Conservation (phyloP, 2,888 invertebrate species). For the Drosophila koepferae region DNA sequence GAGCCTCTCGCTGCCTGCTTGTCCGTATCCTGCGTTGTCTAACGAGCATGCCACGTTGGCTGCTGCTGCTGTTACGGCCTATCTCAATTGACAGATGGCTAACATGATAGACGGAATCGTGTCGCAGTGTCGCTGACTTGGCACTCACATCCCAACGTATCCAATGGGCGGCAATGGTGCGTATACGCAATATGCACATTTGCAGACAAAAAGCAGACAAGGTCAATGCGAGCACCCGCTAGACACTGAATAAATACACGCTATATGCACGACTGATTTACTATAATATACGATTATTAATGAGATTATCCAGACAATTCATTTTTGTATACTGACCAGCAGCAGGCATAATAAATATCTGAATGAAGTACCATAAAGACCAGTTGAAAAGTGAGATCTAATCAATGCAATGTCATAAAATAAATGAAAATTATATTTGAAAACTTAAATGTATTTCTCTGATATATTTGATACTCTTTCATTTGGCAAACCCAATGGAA, state of each 20-base stretch:
- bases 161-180: constrained; percentile 18
- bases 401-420: background rate
- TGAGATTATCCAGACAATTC: background rate
- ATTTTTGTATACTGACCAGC: background rate
- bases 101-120: constrained; percentile 68
- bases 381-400: too few species aligned
- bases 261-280: background rate
- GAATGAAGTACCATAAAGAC: background rate
- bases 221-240: constrained; percentile 14
- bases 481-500: background rate
- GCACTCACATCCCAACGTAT: constrained; percentile 21
- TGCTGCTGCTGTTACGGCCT: constrained; percentile 47
- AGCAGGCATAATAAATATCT: background rate
- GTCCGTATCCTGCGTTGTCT: constrained; percentile 21
- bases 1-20: background rate
- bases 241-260: background rate
- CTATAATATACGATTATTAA: background rate
- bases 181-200: constrained; percentile 50
- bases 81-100: constrained; percentile 77
- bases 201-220: constrained; percentile 37
- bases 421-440: background rate
- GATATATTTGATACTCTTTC: background rate
- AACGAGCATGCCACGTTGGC: constrained; percentile 56
- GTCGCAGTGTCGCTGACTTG: constrained; percentile 46
- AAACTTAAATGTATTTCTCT: background rate